Evolutionary conservation across 2,888 invertebrate species (phyloP).

Genomic region (Mimumesa dahlbomi): DNA sequence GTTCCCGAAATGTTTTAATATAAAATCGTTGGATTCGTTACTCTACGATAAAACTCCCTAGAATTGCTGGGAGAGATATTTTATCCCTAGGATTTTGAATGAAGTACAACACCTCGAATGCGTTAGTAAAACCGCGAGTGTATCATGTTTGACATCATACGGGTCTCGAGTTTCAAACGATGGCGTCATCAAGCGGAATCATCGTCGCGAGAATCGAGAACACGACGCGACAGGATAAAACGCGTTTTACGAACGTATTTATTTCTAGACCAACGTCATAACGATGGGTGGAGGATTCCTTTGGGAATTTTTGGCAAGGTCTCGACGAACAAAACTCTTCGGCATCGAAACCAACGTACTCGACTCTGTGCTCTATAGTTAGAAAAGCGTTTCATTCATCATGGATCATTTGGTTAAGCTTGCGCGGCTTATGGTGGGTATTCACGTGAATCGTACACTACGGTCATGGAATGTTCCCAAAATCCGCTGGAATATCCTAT

Average conservation of each 20-base stretch:
- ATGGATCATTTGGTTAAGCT: conserved; percentile 61
- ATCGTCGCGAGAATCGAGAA: no score
- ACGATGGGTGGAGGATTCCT: conserved; percentile 31
- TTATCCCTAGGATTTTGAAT: no score
- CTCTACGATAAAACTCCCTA: no score
- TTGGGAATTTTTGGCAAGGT: conserved; percentile 47
- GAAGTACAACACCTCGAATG: no score
- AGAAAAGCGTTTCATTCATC: conserved; percentile 65
- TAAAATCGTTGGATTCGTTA: no score
- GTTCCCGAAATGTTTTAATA: no score
- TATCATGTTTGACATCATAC: no score
- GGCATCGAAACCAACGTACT: conserved; percentile 16
- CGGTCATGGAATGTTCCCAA: conserved; percentile 44
- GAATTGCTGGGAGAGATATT: no score
- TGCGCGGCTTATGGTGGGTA: conserved; percentile 44
- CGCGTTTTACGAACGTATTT: conserved; percentile 50
- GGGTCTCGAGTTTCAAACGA: no score
- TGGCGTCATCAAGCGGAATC: no score
- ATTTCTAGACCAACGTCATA: conserved; percentile 47
- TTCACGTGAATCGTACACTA: conserved; percentile 39
- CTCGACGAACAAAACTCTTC: conserved; percentile 35
- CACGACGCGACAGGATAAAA: no score
- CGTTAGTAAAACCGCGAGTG: no score
- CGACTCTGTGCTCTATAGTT: conserved; percentile 22
- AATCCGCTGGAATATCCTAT: conserved; percentile 43